phyloP scores from a whole-genome alignment of 2,888 invertebrate species.

The Gastracanthus pulcherrimus region DNA sequence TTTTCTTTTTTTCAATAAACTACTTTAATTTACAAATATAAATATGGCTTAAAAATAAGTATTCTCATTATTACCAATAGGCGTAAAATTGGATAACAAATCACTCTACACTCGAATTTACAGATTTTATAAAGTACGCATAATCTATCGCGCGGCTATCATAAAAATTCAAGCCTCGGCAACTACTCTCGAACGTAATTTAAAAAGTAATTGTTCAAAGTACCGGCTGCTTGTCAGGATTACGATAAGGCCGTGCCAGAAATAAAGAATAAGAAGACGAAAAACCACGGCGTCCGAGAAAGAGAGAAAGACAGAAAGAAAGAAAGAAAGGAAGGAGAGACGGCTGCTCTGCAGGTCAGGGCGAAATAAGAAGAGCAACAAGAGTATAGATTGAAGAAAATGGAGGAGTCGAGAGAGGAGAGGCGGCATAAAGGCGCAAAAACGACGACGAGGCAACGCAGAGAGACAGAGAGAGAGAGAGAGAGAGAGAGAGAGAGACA shows the following conservation, averaged over 20 bases:
- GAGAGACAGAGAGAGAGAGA: no score
- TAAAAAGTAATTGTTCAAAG: slow-evolving; percentile 52
- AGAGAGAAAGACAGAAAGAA: background rate
- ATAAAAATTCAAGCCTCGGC: slow-evolving; percentile 3
- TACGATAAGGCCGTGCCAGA: slow-evolving; percentile 25
- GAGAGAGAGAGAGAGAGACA: no score
- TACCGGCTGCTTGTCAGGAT: slow-evolving; percentile 39
- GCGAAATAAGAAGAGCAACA: slow-evolving; percentile 51
- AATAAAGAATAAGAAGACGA: slow-evolving; percentile 18
- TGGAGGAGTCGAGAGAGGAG: slow-evolving; percentile 49
- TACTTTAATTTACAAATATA: no score
- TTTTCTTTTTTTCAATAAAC: no score
- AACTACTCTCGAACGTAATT: slow-evolving; percentile 38
- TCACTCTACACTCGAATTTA: no score
- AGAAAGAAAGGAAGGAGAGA: slow-evolving; percentile 38
- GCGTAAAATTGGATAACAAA: no score
- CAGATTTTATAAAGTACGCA: no score
- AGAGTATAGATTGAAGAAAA: slow-evolving; percentile 52
- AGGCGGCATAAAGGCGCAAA: slow-evolving; percentile 54
- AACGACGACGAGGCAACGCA: slow-evolving; percentile 62
- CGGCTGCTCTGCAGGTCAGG: no score
- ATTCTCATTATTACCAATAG: no score
- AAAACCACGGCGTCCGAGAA: background rate
- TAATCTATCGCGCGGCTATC: no score
- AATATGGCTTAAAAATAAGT: no score